Evolutionary conservation across 2,888 invertebrate species (phyloP), one percentile per base, ranked within the genome.

Genomic region (Drosophila acutilabella): DNA sequence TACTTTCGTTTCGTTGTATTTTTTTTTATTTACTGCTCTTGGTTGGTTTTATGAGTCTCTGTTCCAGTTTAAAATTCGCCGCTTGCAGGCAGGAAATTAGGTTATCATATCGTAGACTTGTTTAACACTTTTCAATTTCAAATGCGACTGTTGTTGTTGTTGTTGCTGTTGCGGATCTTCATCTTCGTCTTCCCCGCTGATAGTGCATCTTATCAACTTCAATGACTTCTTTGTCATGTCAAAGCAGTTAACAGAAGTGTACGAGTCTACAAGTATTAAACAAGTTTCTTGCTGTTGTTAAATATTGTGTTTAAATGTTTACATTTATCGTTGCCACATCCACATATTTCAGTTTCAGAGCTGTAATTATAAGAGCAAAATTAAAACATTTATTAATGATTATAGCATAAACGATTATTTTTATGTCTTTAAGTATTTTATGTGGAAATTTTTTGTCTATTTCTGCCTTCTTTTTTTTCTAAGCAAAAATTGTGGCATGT

Each of bases 141-240:
- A 79, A 57, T 64, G 52, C 47, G 61, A 64, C 61, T 78, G 70
- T 66, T 80, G 74, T 11, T 44, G 59, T 47, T 62, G 59, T 10
- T 70, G 30, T 30, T 78, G 77, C 64, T 77, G 75, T 72, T 81
- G 85, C 73, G 64, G 78, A 82, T 90, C 89, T 79, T 91, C 91
- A 88, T 91, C 91, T 84, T 91, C 91, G 88, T 91, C 91, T 80
- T 90, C 91, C 88, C 80, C 91, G 88, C 81, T 91, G 85, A 90
- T 90, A 89, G 66, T 87, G 86, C 91, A 90, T 90, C 82, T 89
- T 89, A 88, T 87, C 88, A 87, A 78, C 74, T 81, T 78, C 64
- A 81, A 66, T 62, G 80, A 80, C 66, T 86, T 78, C 68, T 77
- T 79, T 54, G 79, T 80, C 90, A 90, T 90, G 70, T 74, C 81